These are phyloP conservation scores for Amphibalanus amphitrite DNA, from an alignment of 1,140 invertebrate genomes.

Conservation along the genomic window DNA sequence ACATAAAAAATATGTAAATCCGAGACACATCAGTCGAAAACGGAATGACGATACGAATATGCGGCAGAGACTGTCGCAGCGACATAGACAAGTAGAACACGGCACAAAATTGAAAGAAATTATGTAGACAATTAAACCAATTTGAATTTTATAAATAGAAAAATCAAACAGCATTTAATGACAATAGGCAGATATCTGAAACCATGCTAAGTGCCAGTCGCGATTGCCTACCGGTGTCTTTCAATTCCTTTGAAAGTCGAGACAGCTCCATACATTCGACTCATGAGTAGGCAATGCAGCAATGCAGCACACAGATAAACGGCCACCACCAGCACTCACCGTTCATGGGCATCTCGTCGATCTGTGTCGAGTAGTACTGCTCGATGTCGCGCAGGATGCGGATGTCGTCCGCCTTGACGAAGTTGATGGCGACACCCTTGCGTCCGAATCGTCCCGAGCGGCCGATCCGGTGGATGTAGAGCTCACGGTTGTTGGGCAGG, in stretches of 20 bases:
- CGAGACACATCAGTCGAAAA: too few relatives aligned
- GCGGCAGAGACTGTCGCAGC: too few relatives aligned
- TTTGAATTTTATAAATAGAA: too few relatives aligned
- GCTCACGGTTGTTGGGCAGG: conserved; percentile 95
- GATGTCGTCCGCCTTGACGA: conserved; percentile 98
- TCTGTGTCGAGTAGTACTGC: conserved; percentile 99
- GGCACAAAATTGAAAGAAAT: too few relatives aligned
- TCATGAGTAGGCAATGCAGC: conserved; percentile 1
- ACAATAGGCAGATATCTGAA: too few relatives aligned
- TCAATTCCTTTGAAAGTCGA: neutral
- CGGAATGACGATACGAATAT: too few relatives aligned
- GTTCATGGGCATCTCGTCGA: conserved; percentile 99
- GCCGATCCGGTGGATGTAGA: conserved; percentile 73
- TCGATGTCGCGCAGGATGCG: conserved; percentile 97
- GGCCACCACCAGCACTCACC: conserved; percentile 27
- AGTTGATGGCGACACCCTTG: conserved; percentile 96
- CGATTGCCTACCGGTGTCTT: too few relatives aligned
- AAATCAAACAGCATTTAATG: too few relatives aligned
- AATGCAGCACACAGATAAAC: conserved; percentile 12
- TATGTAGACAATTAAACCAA: too few relatives aligned
- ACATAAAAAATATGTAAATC: too few relatives aligned
- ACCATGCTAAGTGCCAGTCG: too few relatives aligned
- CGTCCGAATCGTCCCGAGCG: conserved; percentile 33
- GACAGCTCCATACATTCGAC: neutral
- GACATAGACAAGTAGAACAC: too few relatives aligned